Evolutionary conservation across 2,797 vertebrate species (phyloP).

Genomic region (Spatula clypeata): DNA sequence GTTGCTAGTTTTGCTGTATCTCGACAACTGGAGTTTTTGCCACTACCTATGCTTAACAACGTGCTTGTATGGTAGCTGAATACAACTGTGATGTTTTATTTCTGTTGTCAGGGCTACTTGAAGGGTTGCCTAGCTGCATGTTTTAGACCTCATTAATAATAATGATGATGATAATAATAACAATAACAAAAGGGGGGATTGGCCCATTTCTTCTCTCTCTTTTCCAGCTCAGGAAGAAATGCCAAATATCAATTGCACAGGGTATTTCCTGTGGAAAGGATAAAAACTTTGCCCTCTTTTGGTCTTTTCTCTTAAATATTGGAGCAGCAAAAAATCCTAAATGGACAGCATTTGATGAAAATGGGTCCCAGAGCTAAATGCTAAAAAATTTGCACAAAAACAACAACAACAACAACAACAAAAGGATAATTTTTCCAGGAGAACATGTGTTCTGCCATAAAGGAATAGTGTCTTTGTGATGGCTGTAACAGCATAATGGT

Average conservation of each 20-base stretch:
- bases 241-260: background rate
- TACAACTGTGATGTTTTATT: slow-evolving; percentile 32
- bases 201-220: slow-evolving; percentile 14
- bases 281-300: slow-evolving; percentile 31
- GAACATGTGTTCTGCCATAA: slow-evolving; percentile 17
- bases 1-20: slow-evolving; percentile 29
- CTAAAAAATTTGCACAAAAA: slow-evolving; percentile 50
- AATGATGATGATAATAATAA: background rate
- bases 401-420: background rate
- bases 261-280: slow-evolving; percentile 2
- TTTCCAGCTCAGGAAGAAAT: slow-evolving; percentile 17
- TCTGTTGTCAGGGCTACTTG: slow-evolving; percentile 68
- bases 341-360: slow-evolving; percentile 37
- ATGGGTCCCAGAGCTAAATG: background rate
- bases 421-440: slow-evolving; percentile 45
- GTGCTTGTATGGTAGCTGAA: background rate
- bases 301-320: slow-evolving; percentile 35
- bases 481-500: slow-evolving; percentile 21
- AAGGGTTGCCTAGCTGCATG: slow-evolving; percentile 65
- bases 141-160: slow-evolving; percentile 61
- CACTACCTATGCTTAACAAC: background rate
- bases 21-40: background rate
- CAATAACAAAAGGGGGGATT: background rate
- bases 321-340: slow-evolving; percentile 37
- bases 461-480: slow-evolving; percentile 22